These are phyloP conservation scores for Aphyosemion australe DNA, from an alignment of 2,113 vertebrate genomes.

Conservation along the genomic window DNA sequence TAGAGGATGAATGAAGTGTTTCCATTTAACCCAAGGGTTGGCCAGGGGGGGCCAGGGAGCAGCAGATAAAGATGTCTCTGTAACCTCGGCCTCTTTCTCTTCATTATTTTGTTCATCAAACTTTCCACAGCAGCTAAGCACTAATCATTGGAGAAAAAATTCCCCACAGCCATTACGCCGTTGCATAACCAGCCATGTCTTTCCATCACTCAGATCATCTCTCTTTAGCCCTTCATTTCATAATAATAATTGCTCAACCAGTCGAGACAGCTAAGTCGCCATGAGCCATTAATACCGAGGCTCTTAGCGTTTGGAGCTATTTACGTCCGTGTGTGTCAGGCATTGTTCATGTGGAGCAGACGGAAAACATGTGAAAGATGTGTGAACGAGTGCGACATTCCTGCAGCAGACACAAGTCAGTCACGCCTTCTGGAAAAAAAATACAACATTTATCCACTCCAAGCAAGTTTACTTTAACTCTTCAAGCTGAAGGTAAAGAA, in stretches of 20 bases:
- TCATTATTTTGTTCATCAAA: conserved; percentile 38
- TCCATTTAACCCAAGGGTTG: too few relatives aligned
- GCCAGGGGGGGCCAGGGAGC: neutral
- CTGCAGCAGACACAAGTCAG: conserved; percentile 30
- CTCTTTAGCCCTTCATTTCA: conserved; percentile 42
- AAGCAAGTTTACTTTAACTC: conserved; percentile 24
- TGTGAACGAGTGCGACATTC: conserved; percentile 61
- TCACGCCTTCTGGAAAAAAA: conserved; percentile 61
- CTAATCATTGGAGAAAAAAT: conserved; percentile 38
- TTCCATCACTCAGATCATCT: conserved; percentile 49
- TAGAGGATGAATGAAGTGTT: too few relatives aligned
- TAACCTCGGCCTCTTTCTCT: conserved; percentile 28
- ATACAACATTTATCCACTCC: neutral
- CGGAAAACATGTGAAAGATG: conserved; percentile 54
- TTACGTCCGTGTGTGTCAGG: conserved; percentile 62
- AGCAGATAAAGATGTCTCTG: conserved; percentile 22
- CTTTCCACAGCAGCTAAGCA: conserved; percentile 45
- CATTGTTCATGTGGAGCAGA: conserved; percentile 56
- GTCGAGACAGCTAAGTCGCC: conserved; percentile 66
- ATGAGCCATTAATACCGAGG: conserved; percentile 69
- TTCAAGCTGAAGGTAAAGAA: conserved; percentile 9
- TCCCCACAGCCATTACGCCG: conserved; percentile 45
- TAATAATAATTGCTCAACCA: conserved; percentile 48
- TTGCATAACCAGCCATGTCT: conserved; percentile 56
- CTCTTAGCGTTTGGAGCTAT: conserved; percentile 62